Conservation (phyloP, 2,888 invertebrate genomes). For the Priocnemis perturbator region DNA sequence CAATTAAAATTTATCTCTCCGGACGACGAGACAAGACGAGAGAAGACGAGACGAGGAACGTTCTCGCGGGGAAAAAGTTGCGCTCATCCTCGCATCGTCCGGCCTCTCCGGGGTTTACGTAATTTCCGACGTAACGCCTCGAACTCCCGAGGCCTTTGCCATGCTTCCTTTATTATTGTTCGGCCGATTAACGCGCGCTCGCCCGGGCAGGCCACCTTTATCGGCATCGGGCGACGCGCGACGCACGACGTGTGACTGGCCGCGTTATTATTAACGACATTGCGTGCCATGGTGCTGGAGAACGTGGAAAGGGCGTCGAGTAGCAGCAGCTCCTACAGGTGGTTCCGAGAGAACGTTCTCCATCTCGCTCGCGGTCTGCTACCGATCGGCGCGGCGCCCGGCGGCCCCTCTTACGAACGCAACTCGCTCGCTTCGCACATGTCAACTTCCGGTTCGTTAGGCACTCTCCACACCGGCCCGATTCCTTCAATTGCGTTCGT, state of each 20-base stretch:
- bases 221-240: constrained; percentile 33
- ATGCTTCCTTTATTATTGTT: not conserved
- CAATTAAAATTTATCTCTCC: constrained; percentile 4
- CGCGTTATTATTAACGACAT: constrained; percentile 62
- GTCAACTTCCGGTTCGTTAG: constrained; percentile 13
- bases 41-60: not conserved
- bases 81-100: not conserved
- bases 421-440: constrained; percentile 23
- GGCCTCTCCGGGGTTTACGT: not conserved
- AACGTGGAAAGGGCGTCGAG: constrained; percentile 45
- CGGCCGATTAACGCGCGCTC: constrained; percentile 1
- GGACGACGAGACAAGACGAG: no score
- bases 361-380: constrained; percentile 35
- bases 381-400: constrained; percentile 32
- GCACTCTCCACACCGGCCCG: not conserved
- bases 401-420: not conserved
- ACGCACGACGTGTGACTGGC: constrained; percentile 38
- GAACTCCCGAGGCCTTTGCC: no score
- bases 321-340: constrained; percentile 61
- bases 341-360: constrained; percentile 56
- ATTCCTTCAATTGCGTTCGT: no score
- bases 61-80: not conserved
- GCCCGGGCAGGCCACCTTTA: constrained; percentile 10
- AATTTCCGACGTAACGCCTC: no score
- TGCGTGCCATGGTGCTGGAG: constrained; percentile 57